Evolutionary conservation across 2,797 vertebrate genomes (phyloP).

Genomic region (Eutrigla gurnardus): DNA sequence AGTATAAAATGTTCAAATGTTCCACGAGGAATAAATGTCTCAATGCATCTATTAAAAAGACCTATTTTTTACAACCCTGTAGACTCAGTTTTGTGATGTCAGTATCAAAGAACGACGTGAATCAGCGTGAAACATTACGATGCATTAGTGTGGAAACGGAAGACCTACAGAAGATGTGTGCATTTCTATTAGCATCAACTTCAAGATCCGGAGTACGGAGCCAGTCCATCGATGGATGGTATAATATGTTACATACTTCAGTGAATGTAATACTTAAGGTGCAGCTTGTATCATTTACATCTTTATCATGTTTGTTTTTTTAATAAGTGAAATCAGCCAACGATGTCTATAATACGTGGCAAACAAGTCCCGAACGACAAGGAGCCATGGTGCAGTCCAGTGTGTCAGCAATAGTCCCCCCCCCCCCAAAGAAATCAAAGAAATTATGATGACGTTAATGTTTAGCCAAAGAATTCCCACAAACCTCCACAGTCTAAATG

Average conservation of each 20-base stretch:
- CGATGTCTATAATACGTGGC: not conserved
- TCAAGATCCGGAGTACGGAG: slow-evolving; percentile 29
- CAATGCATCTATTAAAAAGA: no score
- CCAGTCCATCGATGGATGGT: slow-evolving; percentile 36
- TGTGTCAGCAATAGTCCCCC: not conserved
- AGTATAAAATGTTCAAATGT: not conserved
- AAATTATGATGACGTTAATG: not conserved
- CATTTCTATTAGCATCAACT: slow-evolving; percentile 40
- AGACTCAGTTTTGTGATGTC: slow-evolving; percentile 26
- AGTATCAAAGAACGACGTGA: slow-evolving; percentile 35
- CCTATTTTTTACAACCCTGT: not conserved
- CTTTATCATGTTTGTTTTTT: not conserved
- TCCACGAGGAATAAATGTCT: not conserved
- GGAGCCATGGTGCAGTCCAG: not conserved
- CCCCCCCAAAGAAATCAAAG: not conserved
- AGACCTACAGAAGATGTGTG: slow-evolving; percentile 41
- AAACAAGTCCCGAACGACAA: not conserved
- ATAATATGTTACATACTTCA: slow-evolving; percentile 10
- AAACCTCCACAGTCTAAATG: not conserved
- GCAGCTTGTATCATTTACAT: not conserved
- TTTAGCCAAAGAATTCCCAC: not conserved
- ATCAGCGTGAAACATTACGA: slow-evolving; percentile 31
- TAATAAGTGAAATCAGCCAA: not conserved
- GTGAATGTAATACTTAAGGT: not conserved
- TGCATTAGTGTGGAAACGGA: slow-evolving; percentile 64